These are phyloP conservation scores for Tolypeutes matacus DNA, from an alignment of 2,797 vertebrate species.

Conservation along the genomic window DNA sequence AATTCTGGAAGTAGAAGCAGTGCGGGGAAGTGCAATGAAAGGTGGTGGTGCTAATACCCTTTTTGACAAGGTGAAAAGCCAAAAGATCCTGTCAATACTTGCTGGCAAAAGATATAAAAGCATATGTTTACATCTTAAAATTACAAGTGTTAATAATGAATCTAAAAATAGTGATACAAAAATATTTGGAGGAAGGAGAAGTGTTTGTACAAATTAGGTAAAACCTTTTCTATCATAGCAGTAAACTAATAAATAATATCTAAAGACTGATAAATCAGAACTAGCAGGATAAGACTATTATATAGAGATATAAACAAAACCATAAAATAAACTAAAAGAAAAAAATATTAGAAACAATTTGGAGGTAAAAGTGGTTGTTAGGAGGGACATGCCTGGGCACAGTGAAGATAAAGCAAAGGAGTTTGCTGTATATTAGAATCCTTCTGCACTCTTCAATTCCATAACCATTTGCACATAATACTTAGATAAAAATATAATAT, in stretches of 20 bases:
- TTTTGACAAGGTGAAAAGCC: neutral
- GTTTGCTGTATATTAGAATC: neutral
- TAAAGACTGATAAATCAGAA: slow-evolving; percentile 15
- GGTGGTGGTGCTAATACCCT: neutral
- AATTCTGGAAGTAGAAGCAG: neutral
- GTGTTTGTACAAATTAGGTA: neutral
- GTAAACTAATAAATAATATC: slow-evolving; percentile 3
- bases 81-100: neutral
- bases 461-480: neutral
- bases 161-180: slow-evolving; percentile 6
- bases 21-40: neutral
- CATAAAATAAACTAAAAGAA: neutral
- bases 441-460: neutral
- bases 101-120: neutral
- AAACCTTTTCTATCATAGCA: neutral
- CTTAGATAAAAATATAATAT: slow-evolving; percentile 31
- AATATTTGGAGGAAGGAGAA: neutral
- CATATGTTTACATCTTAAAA: neutral
- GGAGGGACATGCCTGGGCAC: neutral
- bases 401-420: neutral
- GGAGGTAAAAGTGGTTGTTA: neutral
- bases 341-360: neutral
- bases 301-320: neutral
- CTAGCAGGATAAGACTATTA: neutral
- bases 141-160: neutral